Percentiles rank a stretch among this genome's conserved stretches.
phyloP scores from a whole-genome alignment of 2,113 vertebrate species.

The Poeciliopsis retropinna region DNA sequence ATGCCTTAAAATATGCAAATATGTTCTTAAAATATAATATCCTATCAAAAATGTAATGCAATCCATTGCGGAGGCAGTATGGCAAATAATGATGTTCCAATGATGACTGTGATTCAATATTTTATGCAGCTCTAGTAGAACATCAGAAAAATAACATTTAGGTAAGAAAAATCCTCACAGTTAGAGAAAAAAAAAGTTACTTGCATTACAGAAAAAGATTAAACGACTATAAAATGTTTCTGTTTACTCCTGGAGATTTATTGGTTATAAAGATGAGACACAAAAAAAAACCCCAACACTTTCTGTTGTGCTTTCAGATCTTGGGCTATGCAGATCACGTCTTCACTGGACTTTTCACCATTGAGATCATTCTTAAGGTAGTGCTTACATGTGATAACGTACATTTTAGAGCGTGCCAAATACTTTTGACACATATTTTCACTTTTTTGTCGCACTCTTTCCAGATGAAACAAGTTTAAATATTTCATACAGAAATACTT shows the following conservation, averaged over 20 bases:
- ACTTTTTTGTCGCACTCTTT: not conserved
- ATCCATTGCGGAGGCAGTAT: not conserved
- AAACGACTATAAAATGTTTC: not conserved
- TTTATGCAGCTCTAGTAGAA: not conserved
- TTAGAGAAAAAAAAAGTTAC: not conserved
- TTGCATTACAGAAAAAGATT: not conserved
- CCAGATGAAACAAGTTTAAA: not conserved
- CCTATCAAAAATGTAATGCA: not conserved
- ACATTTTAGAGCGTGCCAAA: too few species aligned
- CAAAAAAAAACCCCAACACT: not conserved
- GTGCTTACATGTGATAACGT: not conserved
- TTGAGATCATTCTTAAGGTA: conserved; percentile 99
- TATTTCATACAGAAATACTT: not conserved
- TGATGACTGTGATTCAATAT: not conserved
- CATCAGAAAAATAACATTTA: too few species aligned
- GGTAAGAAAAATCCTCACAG: not conserved
- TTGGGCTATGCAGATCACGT: conserved; percentile 99
- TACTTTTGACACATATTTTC: too few species aligned
- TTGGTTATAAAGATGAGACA: not conserved
- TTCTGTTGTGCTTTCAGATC: conserved; percentile 83
- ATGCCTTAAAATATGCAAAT: too few species aligned
- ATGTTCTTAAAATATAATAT: too few species aligned
- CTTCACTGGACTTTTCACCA: conserved; percentile 99
- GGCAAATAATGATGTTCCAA: not conserved
- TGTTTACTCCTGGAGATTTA: not conserved